Evolutionary conservation across 2,797 vertebrate genomes (phyloP).

Genomic region (Amblyopsis hoosieri): DNA sequence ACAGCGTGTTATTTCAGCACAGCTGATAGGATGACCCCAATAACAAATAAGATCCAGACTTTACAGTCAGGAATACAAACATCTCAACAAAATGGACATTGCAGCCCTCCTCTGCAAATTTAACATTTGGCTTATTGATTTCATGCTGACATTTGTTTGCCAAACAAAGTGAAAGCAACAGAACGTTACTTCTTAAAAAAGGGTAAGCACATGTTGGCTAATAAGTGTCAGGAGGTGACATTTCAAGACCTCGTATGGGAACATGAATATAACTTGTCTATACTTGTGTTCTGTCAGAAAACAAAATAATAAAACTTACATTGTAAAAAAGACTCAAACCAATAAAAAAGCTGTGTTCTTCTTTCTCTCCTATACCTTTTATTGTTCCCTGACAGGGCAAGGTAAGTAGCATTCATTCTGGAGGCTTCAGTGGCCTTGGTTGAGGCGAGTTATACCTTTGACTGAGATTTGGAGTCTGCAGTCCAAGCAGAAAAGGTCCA

Average conservation of each 20-base stretch:
- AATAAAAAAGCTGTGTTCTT: no score
- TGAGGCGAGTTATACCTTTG: constrained; percentile 1
- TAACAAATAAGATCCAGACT: constrained; percentile 49
- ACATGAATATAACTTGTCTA: no score
- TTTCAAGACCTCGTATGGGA: constrained; percentile 18
- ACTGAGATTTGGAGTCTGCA: constrained; percentile 31
- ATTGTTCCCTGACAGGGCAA: no score
- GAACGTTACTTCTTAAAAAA: constrained; percentile 19
- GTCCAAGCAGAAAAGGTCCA: constrained; percentile 39
- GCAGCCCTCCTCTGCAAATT: constrained; percentile 50
- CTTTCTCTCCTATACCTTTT: background rate
- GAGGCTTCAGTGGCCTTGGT: constrained; percentile 1
- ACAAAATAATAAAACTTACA: no score
- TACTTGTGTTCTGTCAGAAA: no score
- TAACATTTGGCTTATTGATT: constrained; percentile 62
- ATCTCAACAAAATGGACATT: constrained; percentile 37
- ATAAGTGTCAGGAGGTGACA: constrained; percentile 31
- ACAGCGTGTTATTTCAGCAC: constrained; percentile 36
- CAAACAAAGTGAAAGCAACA: constrained; percentile 35
- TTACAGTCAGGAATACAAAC: constrained; percentile 59
- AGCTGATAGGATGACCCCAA: constrained; percentile 44
- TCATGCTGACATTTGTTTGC: constrained; percentile 42
- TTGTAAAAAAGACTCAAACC: no score
- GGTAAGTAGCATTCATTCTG: background rate
- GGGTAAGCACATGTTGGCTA: constrained; percentile 35